Conservation (phyloP, 37 sponge, comb jelly and placozoan genomes). For the Mnemiopsis leidyi region DNA sequence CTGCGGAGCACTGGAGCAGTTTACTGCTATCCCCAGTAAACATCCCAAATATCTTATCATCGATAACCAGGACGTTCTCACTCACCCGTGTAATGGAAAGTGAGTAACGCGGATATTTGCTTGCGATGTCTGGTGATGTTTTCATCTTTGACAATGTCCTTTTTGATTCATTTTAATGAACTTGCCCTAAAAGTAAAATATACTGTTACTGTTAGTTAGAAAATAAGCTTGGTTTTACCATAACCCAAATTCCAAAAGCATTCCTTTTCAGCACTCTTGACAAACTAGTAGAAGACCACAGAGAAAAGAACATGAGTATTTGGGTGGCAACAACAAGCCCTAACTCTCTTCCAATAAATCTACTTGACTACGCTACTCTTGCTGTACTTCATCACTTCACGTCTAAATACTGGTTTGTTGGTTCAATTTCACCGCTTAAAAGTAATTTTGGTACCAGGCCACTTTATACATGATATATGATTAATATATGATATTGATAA, state of each 20-base stretch:
- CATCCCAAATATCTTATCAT: slow-evolving; percentile 56
- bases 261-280: slow-evolving; percentile 35
- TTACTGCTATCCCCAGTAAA: neutral
- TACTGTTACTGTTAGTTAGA: no score
- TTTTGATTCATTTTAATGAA: no score
- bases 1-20: slow-evolving; percentile 28
- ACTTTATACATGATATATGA: no score
- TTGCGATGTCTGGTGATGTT: no score
- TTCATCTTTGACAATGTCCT: no score
- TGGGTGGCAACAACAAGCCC: slow-evolving; percentile 50
- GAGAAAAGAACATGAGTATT: slow-evolving; percentile 35
- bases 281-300: neutral
- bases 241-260: no score
- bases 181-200: no score
- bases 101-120: no score
- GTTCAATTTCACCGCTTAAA: no score
- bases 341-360: neutral
- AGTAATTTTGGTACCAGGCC: no score
- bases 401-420: slow-evolving; percentile 44
- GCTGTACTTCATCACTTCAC: slow-evolving; percentile 58
- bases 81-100: slow-evolving; percentile 47
- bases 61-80: neutral
- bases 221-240: no score
- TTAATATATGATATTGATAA: no score
- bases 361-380: slow-evolving; percentile 41